Evolutionary conservation across 2,113 vertebrate species (phyloP).

Genomic region (Tragelaphus buxtoni): DNA sequence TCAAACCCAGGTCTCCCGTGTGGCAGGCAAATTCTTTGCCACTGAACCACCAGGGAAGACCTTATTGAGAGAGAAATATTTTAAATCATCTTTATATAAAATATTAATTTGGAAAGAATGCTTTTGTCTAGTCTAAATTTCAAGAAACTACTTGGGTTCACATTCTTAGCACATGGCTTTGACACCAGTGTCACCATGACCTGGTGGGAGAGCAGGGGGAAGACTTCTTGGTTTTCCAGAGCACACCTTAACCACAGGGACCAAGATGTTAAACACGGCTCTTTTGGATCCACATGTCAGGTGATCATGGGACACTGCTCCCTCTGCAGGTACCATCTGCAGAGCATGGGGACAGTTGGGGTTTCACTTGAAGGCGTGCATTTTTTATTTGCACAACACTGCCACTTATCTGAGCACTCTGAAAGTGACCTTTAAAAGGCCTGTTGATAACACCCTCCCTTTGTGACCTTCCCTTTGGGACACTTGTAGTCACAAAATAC

Average conservation of each 20-base stretch:
- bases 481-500: background rate
- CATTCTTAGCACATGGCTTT: background rate
- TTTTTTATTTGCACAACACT: background rate
- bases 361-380: background rate
- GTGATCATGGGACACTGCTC: background rate
- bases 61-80: background rate
- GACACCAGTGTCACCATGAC: background rate
- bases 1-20: background rate
- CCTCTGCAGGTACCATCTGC: accelerated
- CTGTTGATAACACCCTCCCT: background rate
- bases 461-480: background rate
- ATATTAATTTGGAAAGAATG: background rate
- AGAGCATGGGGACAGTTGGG: background rate
- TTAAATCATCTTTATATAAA: background rate
- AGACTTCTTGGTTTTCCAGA: background rate
- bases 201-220: background rate
- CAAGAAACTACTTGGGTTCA: background rate
- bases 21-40: background rate
- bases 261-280: background rate
- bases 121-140: background rate
- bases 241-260: background rate
- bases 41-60: background rate
- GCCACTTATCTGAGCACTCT: background rate
- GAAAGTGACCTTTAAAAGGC: background rate
- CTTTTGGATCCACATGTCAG: background rate